Percentiles rank a stretch among this genome's conserved stretches.
Evolutionary conservation across 2,888 invertebrate species (phyloP).

Genomic region (Ectemnius continuus): DNA sequence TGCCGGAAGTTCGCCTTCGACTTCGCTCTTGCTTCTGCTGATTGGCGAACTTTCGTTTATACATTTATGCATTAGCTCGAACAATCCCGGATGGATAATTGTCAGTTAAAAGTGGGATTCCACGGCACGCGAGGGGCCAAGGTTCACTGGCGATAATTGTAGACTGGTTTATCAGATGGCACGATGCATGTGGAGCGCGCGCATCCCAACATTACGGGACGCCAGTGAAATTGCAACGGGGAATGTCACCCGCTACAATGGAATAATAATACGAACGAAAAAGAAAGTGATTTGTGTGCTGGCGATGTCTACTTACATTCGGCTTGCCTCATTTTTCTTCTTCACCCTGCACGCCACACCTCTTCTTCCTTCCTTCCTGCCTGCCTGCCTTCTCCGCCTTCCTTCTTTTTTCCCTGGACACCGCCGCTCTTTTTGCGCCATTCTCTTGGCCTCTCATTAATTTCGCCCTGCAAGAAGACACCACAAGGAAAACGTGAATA

Average conservation of each 20-base stretch:
- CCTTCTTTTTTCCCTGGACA: background rate
- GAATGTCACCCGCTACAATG: constrained; percentile 19
- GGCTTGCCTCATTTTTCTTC: background rate
- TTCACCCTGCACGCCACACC: background rate
- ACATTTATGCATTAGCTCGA: background rate
- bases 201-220: no score
- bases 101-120: no score
- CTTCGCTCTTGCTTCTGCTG: background rate
- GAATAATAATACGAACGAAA: constrained; percentile 14
- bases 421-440: background rate
- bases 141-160: no score
- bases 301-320: background rate
- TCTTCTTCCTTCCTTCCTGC: background rate
- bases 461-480: constrained; percentile 13
- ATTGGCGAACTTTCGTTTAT: constrained; percentile 1
- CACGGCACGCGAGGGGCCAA: no score
- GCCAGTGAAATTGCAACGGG: constrained; percentile 26
- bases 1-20: no score
- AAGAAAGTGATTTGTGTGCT: constrained; percentile 29
- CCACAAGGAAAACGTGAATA: background rate
- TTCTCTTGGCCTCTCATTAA: constrained; percentile 10
- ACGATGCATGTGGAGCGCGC: no score
- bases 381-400: background rate
- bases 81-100: no score
- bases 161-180: no score